Conservation (phyloP, 1,140 invertebrate genomes). For the Bilobella aurantiaca region DNA sequence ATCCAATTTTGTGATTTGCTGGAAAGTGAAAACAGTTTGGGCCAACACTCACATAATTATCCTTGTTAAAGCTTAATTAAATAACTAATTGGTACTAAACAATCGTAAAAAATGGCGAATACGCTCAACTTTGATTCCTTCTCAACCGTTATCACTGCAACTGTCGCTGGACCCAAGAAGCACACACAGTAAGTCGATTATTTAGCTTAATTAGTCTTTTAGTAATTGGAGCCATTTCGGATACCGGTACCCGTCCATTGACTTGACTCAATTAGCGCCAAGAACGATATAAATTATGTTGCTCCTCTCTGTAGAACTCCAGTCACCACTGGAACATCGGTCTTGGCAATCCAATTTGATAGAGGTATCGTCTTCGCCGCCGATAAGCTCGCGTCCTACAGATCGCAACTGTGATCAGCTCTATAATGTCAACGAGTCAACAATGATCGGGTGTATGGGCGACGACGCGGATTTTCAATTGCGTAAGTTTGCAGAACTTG, state of each 20-base stretch:
- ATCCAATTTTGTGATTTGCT: no score
- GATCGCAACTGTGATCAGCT: conserved; percentile 75
- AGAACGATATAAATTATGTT: no score
- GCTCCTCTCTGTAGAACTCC: conserved; percentile 53
- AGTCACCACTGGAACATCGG: conserved; percentile 80
- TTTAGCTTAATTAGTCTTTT: neutral
- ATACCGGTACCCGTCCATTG: no score
- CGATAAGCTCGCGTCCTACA: conserved; percentile 83
- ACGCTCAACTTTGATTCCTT: neutral
- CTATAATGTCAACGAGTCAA: conserved; percentile 76
- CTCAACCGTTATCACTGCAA: neutral
- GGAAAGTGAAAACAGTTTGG: no score
- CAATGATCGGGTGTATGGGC: conserved; percentile 76
- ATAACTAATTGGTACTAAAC: no score
- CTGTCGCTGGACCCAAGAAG: neutral
- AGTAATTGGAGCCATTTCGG: no score
- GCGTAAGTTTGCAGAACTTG: conserved; percentile 54
- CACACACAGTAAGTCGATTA: conserved; percentile 7
- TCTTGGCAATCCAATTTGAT: conserved; percentile 75
- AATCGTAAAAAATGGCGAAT: no score
- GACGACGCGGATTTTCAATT: conserved; percentile 96
- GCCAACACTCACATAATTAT: no score
- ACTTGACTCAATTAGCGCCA: no score
- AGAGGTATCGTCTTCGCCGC: conserved; percentile 83
- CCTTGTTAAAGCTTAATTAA: no score